These are phyloP conservation scores for Spodoptera frugiperda DNA, from an alignment of 1,140 invertebrate genomes.

Conservation along the genomic window DNA sequence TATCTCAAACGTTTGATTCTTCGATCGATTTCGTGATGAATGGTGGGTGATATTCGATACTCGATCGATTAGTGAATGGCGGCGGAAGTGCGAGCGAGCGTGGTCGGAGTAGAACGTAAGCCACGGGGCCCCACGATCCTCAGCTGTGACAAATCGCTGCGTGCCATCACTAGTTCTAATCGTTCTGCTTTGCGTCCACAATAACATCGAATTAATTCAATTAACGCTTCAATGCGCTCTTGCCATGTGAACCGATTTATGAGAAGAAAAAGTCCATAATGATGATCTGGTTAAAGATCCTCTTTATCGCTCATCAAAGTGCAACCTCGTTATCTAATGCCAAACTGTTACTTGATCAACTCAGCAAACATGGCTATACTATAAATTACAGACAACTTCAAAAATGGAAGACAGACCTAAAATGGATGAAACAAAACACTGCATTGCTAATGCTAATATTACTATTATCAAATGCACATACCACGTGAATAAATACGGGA, in stretches of 20 bases:
- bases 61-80: conserved; percentile 62
- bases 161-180: conserved; percentile 62
- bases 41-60: conserved; percentile 62
- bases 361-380: too few relatives aligned
- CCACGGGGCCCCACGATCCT: conserved; percentile 59
- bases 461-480: too few relatives aligned
- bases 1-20: conserved; percentile 71
- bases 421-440: too few relatives aligned
- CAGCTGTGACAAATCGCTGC: conserved; percentile 78
- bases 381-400: too few relatives aligned
- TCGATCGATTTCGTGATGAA: conserved; percentile 80
- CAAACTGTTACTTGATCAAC: too few relatives aligned
- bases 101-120: conserved; percentile 50
- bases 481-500: neutral
- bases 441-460: too few relatives aligned
- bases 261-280: conserved; percentile 16
- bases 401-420: too few relatives aligned
- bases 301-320: too few relatives aligned
- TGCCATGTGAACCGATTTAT: conserved; percentile 59
- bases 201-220: conserved; percentile 74
- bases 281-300: neutral
- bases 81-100: conserved; percentile 69
- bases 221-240: conserved; percentile 69
- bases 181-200: conserved; percentile 67
- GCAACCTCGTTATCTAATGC: too few relatives aligned